Evolutionary conservation across 1,140 invertebrate genomes (phyloP), one percentile per base, ranked within the genome.

Genomic region (Halictus rubicundus): DNA sequence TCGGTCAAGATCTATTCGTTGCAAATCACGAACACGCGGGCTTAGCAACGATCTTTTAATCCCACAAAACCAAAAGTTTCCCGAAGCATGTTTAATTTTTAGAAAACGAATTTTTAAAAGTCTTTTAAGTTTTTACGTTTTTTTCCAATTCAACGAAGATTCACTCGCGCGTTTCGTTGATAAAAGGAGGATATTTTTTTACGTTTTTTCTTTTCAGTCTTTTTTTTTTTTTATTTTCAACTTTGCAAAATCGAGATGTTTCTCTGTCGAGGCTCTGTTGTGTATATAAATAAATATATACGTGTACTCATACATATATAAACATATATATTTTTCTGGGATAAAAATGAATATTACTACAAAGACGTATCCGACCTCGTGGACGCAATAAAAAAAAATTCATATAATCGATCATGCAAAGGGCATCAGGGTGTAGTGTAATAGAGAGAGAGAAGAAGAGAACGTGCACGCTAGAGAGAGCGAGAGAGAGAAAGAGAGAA

Each of bases 321-420:
- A 66, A 73, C 70, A 79, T 74, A 78, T 77, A 78, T 79, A 79
- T 79, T 79, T 79, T 79, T 79, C 78, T 79, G 78, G 64, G n/a
- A 39, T 49, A 79, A 68, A 54, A 23, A 21, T 19, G 49, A 57
- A 57, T 27, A 27, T 79, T 66, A 74, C 37, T 42, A 63, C 61
- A 60, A 46, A 64, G 49, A 74, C 61, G 78, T 78, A 79, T 73
- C 70, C 78, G 63, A 73, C 63, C 64, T 74, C 54, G 61, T 79
- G 71, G 71, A 79, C 78, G 78, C 70, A 73, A 73, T 79, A 79
- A 79, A 66, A 32, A 32, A 1, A 32, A 60, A 65, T 73, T 65
- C 49, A 37, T 64, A 57, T 73, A 78, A 78, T 78, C 69, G 69
- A 78, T 65, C 66, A 79, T 52, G 78, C 63, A 79, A 66, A 66